Evolutionary conservation across 2,113 vertebrate species (phyloP).

Genomic region (Mastomys natalensis): DNA sequence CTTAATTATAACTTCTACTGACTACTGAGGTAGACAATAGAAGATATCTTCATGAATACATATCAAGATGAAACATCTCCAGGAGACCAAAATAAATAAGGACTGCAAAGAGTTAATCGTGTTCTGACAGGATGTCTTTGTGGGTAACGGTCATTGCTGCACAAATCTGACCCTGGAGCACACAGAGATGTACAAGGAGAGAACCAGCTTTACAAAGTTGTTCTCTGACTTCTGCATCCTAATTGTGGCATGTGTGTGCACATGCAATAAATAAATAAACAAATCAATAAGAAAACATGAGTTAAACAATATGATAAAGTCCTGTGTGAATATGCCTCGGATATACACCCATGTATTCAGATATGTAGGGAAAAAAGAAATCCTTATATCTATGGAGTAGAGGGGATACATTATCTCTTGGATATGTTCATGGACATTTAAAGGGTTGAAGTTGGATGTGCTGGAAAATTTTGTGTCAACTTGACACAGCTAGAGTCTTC

Average conservation of each 20-base stretch:
- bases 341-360: not conserved
- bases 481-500: not conserved
- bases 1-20: slow-evolving; percentile 38
- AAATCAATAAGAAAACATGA: not conserved
- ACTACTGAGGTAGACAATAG: slow-evolving; percentile 48
- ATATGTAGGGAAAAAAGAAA: not conserved
- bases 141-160: not conserved
- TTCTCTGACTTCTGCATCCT: not conserved
- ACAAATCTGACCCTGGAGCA: no score
- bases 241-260: not conserved
- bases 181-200: not conserved
- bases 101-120: not conserved
- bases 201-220: no score
- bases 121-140: not conserved
- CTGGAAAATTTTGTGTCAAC: not conserved
- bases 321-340: not conserved
- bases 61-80: slow-evolving; percentile 37
- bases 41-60: slow-evolving; percentile 21
- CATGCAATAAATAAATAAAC: not conserved
- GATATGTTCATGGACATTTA: not conserved
- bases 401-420: not conserved
- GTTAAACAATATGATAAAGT: not conserved
- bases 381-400: not conserved
- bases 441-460: not conserved
- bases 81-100: not conserved